Percentiles rank a stretch among this genome's conserved stretches.
phyloP scores from a whole-genome alignment of 2,113 vertebrate genomes.

The Rhinichthys klamathensis region DNA sequence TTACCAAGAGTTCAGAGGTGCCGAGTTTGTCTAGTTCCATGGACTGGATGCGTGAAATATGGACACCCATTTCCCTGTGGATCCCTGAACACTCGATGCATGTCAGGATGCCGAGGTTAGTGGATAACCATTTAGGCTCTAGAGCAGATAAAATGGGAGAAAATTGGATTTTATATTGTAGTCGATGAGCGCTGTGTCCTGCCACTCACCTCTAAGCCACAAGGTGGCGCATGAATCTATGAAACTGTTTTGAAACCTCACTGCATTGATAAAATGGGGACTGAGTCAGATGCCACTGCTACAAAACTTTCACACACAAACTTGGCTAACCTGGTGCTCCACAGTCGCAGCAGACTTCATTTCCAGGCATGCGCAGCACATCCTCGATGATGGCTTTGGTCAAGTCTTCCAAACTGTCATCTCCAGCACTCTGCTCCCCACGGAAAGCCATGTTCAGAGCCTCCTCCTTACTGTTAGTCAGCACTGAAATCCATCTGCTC shows the following conservation, averaged over 20 bases:
- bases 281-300: background rate
- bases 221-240: constrained; percentile 29
- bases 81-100: constrained; percentile 93
- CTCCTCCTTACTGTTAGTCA: constrained; percentile 93
- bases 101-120: constrained; percentile 90
- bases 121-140: constrained; percentile 93
- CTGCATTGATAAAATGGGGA: background rate
- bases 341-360: constrained; percentile 80
- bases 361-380: constrained; percentile 84
- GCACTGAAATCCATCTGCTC: constrained; percentile 87
- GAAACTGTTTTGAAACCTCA: background rate
- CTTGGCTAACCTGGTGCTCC: constrained; percentile 56
- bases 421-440: constrained; percentile 86
- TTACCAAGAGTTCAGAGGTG: constrained; percentile 93
- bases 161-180: background rate
- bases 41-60: constrained; percentile 91
- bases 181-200: background rate
- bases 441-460: constrained; percentile 90
- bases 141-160: constrained; percentile 21
- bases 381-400: constrained; percentile 91
- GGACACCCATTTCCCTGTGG: constrained; percentile 92
- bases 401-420: constrained; percentile 87
- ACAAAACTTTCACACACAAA: constrained; percentile 23
- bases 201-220: constrained; percentile 23
- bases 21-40: constrained; percentile 93